phyloP scores from a whole-genome alignment of 2,113 vertebrate species.

The Onychostoma macrolepis region DNA sequence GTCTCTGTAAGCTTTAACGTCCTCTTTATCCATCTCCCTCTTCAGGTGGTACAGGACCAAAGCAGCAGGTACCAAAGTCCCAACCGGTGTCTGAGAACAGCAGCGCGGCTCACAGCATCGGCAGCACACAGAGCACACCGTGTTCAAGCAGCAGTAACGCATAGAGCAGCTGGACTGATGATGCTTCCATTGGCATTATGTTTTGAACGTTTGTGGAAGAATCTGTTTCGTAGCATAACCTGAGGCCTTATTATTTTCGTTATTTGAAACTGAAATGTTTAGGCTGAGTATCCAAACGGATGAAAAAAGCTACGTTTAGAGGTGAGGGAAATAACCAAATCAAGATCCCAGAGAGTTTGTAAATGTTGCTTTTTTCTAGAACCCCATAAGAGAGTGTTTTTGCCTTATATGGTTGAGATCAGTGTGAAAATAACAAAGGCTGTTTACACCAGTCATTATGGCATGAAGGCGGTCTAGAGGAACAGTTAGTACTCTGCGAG shows the following conservation, averaged over 20 bases:
- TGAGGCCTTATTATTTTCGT: conserved; percentile 14
- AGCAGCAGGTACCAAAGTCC: conserved; percentile 83
- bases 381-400: conserved; percentile 46
- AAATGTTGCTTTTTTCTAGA: conserved; percentile 61
- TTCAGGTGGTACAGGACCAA: conserved; percentile 79
- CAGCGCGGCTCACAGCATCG: conserved; percentile 92
- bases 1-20: background rate
- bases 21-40: background rate
- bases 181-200: background rate
- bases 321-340: conserved; percentile 33
- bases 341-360: conserved; percentile 46
- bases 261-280: background rate
- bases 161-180: conserved; percentile 68
- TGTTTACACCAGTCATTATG: conserved; percentile 49
- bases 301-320: conserved; percentile 38
- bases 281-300: conserved; percentile 39
- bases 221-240: background rate
- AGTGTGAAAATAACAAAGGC: conserved; percentile 52
- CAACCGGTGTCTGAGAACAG: conserved; percentile 89
- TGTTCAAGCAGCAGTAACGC: conserved; percentile 94
- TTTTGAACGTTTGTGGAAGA: background rate
- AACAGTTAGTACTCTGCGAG: conserved; percentile 45
- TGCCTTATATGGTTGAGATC: conserved; percentile 64
- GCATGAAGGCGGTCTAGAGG: conserved; percentile 33
- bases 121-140: conserved; percentile 95